phyloP scores from a whole-genome alignment of 2,113 vertebrate species.

The Gallinago media region DNA sequence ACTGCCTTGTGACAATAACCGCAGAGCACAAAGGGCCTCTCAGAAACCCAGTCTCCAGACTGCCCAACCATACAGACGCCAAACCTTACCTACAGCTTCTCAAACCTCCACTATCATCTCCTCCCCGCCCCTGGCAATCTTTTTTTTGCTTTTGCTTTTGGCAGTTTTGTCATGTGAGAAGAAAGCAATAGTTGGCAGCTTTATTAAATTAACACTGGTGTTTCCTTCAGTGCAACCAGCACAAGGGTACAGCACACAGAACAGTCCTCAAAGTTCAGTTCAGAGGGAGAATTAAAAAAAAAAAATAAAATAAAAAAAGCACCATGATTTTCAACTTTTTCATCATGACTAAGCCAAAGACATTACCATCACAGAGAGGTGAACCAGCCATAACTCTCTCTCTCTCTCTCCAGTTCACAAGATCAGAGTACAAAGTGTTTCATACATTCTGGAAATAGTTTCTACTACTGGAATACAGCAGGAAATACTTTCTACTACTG shows the following conservation, averaged over 20 bases:
- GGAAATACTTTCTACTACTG: too few relatives aligned
- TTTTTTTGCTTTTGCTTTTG: too few relatives aligned
- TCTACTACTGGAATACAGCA: not conserved
- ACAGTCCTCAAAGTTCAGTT: not conserved
- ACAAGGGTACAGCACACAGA: not conserved
- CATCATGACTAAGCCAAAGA: not conserved
- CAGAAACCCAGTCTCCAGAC: not conserved
- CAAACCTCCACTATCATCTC: accelerated
- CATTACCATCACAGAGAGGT: not conserved
- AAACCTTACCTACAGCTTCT: not conserved
- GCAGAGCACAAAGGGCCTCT: not conserved
- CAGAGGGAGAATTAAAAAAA: not conserved
- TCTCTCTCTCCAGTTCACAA: not conserved
- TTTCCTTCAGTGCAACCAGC: not conserved
- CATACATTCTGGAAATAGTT: not conserved
- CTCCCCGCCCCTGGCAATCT: not conserved
- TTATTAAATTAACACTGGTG: not conserved
- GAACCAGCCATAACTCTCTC: not conserved
- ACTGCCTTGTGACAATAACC: not conserved
- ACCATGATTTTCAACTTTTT: not conserved
- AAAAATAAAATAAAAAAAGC: not conserved
- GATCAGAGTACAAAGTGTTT: constrained; percentile 12
- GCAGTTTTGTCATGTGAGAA: not conserved
- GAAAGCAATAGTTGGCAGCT: not conserved
- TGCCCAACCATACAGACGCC: not conserved